Evolutionary conservation across 2,113 vertebrate species (phyloP).

Genomic region (Oxyruncus cristatus): DNA sequence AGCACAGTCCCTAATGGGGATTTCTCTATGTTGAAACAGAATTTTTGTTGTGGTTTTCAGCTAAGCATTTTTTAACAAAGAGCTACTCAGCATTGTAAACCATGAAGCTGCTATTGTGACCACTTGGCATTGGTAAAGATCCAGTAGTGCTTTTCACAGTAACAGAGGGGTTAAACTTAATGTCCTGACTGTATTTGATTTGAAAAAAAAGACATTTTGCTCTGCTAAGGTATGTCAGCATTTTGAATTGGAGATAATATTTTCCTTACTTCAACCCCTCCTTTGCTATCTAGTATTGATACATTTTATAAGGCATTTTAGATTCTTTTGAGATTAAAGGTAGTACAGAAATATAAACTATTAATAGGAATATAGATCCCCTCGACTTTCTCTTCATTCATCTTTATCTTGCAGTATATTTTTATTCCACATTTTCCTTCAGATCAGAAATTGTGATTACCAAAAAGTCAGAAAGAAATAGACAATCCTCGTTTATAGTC

Average conservation of each 20-base stretch:
- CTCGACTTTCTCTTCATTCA: background rate
- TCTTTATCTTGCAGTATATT: background rate
- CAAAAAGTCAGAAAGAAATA: background rate
- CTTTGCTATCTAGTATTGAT: background rate
- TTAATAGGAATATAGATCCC: background rate
- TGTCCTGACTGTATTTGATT: background rate
- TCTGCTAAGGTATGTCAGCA: background rate
- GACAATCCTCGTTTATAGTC: background rate
- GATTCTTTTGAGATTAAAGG: slow-evolving; percentile 4
- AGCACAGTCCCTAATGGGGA: background rate
- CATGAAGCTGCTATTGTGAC: background rate
- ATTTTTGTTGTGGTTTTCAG: background rate
- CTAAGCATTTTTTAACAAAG: background rate
- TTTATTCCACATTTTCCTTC: background rate
- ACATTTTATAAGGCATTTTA: background rate
- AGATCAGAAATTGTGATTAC: background rate
- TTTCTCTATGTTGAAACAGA: background rate
- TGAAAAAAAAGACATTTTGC: background rate
- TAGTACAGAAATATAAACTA: background rate
- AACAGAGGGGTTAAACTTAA: background rate
- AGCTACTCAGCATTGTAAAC: background rate
- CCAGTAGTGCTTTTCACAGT: background rate
- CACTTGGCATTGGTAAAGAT: background rate
- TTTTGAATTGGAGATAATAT: background rate
- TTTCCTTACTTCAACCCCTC: background rate